Base-by-base conservation (phyloP, 2,888 invertebrate genomes). In the Helobdella robusta region DNA sequence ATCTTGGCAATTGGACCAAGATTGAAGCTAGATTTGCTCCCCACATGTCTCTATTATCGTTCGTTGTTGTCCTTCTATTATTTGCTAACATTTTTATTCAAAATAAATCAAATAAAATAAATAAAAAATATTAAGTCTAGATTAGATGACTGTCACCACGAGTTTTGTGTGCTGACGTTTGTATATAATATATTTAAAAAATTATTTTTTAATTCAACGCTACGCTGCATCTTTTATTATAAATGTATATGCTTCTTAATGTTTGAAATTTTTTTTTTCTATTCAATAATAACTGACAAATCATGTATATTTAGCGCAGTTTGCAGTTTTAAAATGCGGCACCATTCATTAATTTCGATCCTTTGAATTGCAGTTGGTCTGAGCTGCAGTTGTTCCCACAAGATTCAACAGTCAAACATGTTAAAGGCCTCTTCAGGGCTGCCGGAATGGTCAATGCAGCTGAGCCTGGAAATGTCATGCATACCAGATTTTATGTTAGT, bases 401-500 rank as follows among this genome's bases (percentile, higher is more conserved):
- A 71, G 89, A 89, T 20, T 85, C 87, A 4, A 82, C 88, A 64
- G 85, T 89, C 0, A 86, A 86, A 73, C 84, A 86, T 75, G 85
- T 84, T 59, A 85, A 86, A 64, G 86, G 86, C 64, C 77, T 87
- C 44, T 91, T 87, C 80, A 83, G 86, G 71, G 89, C 90, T 0
- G 84, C 85, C 74, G 86, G 89, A 1, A 83, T 87, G 50, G 85
- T 86, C 23, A 91, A 91, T 68, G 88, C 89, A 20, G 93, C 94
- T 0, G 86, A 88, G 74, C 95, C 95, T 0, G 89, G 87, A 18
- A 88, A 89, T 77, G 80, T 84, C 44, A 85, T 85, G 70, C 91
- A 94, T 78, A 82, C 84, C 46, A 81, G 91, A 72, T 94, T 94
- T 82, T 87, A 90, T 83, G 93, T 93, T 80, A 85, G 89, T 84